Base-by-base conservation (phyloP, 2,797 vertebrate species). In the Lithobates pipiens region DNA sequence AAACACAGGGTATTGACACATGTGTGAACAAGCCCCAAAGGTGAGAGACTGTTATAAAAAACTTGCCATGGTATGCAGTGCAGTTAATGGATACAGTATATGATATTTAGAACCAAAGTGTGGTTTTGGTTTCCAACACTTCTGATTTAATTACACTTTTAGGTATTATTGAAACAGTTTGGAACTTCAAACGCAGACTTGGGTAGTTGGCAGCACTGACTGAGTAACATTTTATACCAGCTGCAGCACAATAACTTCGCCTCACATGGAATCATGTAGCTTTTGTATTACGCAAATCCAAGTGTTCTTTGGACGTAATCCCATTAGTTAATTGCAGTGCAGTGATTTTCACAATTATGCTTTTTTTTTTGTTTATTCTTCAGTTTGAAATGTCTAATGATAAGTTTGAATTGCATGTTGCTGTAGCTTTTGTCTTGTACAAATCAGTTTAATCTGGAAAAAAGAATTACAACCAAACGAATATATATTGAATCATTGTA, bases 271-370 rank as follows among this genome's bases (percentile, higher is more conserved):
- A 70, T 32, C 27, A 70, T 70, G 68, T 70, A 70, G 68, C 29
- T 34, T 70, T 70, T 36, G 32, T 21, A 70, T 70, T 36, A 70
- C 27, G 6, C 32, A 36, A 36, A 70, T 27, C 36, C 16, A 7
- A 70, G 32, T 70, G 27, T 70, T 32, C 68, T 70, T 70, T 70
- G 68, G 68, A 70, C 36, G 27, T 32, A 70, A 16, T 32, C 68
- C n/a, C 61, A 29, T 27, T 36, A 34, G 68, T 70, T 70, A 70
- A 70, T 70, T 70, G 8, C 32, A 32, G 68, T 70, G 27, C 32
- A 70, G 29, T 36, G 5, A 36, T 36, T 70, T 69, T 70, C 68
- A 70, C 27, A 70, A 70, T 70, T 34, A 36, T 27, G 13, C 23
- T 0, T 70, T 36, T 29, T 11, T 36, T 11, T 70, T 32, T 69